Evolutionary conservation across 92 coral and sea anemone species (phyloP).

Genomic region (Diadumene lineata): DNA sequence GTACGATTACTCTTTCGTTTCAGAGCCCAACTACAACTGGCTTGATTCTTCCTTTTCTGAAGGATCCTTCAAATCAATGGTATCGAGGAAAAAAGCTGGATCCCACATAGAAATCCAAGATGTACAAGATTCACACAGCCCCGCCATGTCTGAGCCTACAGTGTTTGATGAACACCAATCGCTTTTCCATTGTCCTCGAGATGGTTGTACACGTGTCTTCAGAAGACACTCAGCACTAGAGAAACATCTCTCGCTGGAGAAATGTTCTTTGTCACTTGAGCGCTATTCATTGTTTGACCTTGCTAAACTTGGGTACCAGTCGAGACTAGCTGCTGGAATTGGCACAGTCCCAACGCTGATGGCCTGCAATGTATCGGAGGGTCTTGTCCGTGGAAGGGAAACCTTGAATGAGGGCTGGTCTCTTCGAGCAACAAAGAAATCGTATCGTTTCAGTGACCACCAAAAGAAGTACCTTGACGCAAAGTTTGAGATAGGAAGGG

Average conservation of each 20-base stretch:
- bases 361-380: background rate
- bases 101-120: no score
- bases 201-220: constrained; percentile 25
- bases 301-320: constrained; percentile 15
- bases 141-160: background rate
- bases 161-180: background rate
- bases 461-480: constrained; percentile 31
- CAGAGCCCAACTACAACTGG: constrained; percentile 28
- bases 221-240: constrained; percentile 8
- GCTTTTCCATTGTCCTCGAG: constrained; percentile 34
- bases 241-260: constrained; percentile 25
- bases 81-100: background rate
- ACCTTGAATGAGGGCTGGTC: constrained; percentile 10
- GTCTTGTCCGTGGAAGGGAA: background rate
- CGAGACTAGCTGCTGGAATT: constrained; percentile 8
- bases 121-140: background rate
- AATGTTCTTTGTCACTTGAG: constrained; percentile 14
- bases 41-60: background rate
- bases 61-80: background rate
- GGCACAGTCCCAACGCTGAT: constrained; percentile 9
- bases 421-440: constrained; percentile 16
- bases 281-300: constrained; percentile 24
- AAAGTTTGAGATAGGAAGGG: constrained; percentile 20
- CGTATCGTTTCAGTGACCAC: constrained; percentile 18
- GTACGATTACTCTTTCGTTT: background rate